Evolutionary conservation across 2,797 vertebrate species (phyloP), one percentile per base, ranked within the genome.

Genomic region (Etheostoma nigrum): DNA sequence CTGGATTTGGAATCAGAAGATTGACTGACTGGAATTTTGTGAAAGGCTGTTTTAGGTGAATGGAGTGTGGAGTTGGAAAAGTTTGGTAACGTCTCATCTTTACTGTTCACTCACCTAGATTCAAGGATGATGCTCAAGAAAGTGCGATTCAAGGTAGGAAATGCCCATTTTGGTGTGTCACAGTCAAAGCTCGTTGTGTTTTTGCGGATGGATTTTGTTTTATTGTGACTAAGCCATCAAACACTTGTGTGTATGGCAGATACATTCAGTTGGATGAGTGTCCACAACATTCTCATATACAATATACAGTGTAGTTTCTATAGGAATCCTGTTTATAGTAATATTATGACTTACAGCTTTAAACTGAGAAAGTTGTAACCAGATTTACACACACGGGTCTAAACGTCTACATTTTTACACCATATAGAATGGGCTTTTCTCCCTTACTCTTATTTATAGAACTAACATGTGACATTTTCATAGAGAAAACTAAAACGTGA

Each of bases 91-190:
- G 1, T 47, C 25, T 67, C 16, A 19, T 18, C 27, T 66, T 44
- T 55, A 4, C 30, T 0, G 6, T 62, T 25, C 7, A 3, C 48
- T 72, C 61, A n/a, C 52, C 73, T 30, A 64, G 72, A 77, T n/a
- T 63, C 4, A 9, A 70, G 30, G 25, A 94, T 87, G 86, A 94
- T 94, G 91, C 86, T 92, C 12, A 96, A 95, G 90, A 95, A 95
- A 84, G 95, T 96, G 8, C 72, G 90, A 71, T 95, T 96, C 78
- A 89, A 95, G 94, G 95, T 95, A 92, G n/a, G 90, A 69, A 71
- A 63, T 2, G 10, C 15, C 11, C 30, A 9, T 10, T 23, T 23
- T 23, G 30, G 6, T 4, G 5, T 5, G 13, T 52, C 45, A 48
- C 5, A 36, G 25, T 48, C 16, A 18, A 36, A 36, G 16, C n/a